Conservation (phyloP, 2,888 invertebrate species). For the Cyclophora punctaria region DNA sequence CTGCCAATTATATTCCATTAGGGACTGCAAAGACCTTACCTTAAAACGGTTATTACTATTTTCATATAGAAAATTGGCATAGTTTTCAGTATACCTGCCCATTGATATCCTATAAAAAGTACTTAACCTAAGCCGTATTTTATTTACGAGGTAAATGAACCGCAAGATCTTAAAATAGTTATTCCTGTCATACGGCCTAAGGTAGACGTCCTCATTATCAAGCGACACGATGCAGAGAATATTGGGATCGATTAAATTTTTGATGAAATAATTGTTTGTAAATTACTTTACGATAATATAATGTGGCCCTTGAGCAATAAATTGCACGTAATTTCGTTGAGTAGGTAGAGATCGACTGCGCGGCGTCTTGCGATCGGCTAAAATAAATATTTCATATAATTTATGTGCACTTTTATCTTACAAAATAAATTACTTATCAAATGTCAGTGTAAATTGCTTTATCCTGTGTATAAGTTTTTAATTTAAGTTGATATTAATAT, state of each 20-base stretch:
- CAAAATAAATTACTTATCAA: conserved; percentile 27
- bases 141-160: neutral
- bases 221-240: conserved; percentile 12
- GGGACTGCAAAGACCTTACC: conserved; percentile 35
- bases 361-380: conserved; percentile 14
- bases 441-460: conserved; percentile 15
- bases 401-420: conserved; percentile 19
- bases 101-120: conserved; percentile 16
- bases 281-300: conserved; percentile 58
- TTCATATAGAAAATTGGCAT: conserved; percentile 20
- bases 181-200: no score
- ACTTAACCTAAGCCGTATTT: conserved; percentile 4
- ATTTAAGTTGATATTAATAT: no score
- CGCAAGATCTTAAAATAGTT: no score
- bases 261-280: conserved; percentile 57
- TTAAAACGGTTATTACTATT: conserved; percentile 30
- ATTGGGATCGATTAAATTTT: conserved; percentile 37
- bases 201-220: no score
- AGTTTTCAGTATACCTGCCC: conserved; percentile 13
- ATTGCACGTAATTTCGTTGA: conserved; percentile 54
- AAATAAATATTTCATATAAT: conserved; percentile 48
- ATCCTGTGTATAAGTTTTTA: neutral
- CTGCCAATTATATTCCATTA: conserved; percentile 64
- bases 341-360: conserved; percentile 19
- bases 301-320: conserved; percentile 50